Evolutionary conservation across 2,797 vertebrate genomes (phyloP).

Genomic region (Psittacula echo): DNA sequence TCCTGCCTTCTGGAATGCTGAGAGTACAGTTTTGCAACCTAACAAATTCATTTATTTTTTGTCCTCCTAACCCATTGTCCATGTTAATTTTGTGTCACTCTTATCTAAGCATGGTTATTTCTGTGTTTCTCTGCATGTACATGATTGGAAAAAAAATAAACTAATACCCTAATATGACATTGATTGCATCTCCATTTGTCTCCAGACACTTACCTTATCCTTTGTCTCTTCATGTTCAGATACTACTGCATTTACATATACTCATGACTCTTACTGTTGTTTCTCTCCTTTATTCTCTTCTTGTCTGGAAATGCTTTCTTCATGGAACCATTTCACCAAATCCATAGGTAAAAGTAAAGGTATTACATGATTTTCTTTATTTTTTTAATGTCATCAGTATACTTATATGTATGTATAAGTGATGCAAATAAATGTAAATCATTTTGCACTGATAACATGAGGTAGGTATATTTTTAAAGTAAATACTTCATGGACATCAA

Average conservation of each 20-base stretch:
- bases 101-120: constrained; percentile 75
- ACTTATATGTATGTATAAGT: constrained; percentile 61
- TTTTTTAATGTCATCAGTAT: constrained; percentile 75
- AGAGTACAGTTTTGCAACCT: constrained; percentile 61
- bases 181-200: constrained; percentile 68
- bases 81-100: constrained; percentile 58
- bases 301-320: constrained; percentile 96
- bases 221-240: constrained; percentile 75
- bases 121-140: constrained; percentile 77
- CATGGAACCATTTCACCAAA: constrained; percentile 98
- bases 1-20: constrained; percentile 81
- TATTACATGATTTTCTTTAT: constrained; percentile 84
- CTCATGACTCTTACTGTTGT: constrained; percentile 89
- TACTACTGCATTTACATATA: constrained; percentile 80
- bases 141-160: constrained; percentile 52
- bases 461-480: constrained; percentile 72
- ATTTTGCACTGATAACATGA: constrained; percentile 58
- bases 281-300: constrained; percentile 88
- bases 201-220: constrained; percentile 63
- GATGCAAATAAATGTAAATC: constrained; percentile 66
- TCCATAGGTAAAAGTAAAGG: constrained; percentile 99
- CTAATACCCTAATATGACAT: constrained; percentile 27
- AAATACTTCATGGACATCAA: constrained; percentile 65
- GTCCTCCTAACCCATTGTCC: constrained; percentile 23
- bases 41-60: constrained; percentile 30